Percentiles rank a stretch among this genome's conserved stretches.
Conservation (phyloP, 2,113 vertebrate species). For the Conger conger region DNA sequence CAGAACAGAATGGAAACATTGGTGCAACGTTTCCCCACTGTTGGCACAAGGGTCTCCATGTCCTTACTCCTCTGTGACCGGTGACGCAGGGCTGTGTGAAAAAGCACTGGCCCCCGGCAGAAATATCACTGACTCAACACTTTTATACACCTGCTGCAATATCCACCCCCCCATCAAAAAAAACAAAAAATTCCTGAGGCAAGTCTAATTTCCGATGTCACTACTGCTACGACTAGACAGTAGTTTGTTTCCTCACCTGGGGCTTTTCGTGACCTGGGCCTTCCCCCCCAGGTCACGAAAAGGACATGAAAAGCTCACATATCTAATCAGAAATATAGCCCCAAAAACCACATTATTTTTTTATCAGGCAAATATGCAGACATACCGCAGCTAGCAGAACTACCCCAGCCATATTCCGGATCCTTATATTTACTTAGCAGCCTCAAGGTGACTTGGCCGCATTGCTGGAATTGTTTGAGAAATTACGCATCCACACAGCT, state of each 20-base stretch:
- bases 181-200: neutral
- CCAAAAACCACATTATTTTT: neutral
- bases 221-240: neutral
- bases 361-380: neutral
- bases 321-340: neutral
- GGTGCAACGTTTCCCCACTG: neutral
- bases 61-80: neutral
- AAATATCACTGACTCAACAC: neutral
- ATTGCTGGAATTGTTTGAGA: neutral
- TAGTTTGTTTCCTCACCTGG: neutral
- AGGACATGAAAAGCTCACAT: too few relatives aligned
- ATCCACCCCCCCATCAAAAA: neutral
- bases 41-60: neutral
- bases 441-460: neutral
- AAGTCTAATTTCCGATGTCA: neutral
- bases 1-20: neutral
- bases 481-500: neutral
- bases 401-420: neutral
- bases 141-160: slow-evolving; percentile 12
- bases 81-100: neutral
- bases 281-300: too few relatives aligned
- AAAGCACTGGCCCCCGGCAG: neutral
- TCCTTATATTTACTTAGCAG: neutral
- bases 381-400: neutral
- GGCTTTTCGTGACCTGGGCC: neutral